phyloP scores from a whole-genome alignment of 37 sponge, comb jelly and placozoan genomes.

The Cliona cf. orientalis region DNA sequence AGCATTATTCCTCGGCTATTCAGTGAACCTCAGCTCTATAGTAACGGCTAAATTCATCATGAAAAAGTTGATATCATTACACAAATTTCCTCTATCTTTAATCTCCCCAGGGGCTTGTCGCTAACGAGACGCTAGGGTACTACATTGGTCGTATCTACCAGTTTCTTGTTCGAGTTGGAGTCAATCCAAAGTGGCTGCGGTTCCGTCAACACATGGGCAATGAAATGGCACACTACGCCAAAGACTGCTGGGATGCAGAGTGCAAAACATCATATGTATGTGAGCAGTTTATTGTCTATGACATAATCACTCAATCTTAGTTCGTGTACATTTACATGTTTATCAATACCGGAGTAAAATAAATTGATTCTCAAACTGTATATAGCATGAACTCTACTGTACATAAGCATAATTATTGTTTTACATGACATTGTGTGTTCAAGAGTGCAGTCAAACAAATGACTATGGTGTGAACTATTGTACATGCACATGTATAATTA shows the following conservation, averaged over 20 bases:
- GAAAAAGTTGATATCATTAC: too few relatives aligned
- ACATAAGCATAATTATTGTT: too few relatives aligned
- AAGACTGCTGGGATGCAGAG: constrained; percentile 99
- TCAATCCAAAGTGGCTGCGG: constrained; percentile 76
- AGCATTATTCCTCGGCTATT: too few relatives aligned
- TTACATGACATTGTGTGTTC: too few relatives aligned
- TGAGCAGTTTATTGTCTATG: neutral
- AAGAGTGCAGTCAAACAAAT: neutral
- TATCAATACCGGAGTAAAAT: too few relatives aligned
- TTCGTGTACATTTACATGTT: too few relatives aligned
- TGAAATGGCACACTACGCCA: constrained; percentile 99
- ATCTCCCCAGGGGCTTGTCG: constrained; percentile 67
- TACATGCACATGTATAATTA: neutral
- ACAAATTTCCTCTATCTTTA: constrained; percentile 13
- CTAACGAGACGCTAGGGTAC: constrained; percentile 90
- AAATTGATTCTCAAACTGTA: too few relatives aligned
- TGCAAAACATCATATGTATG: constrained; percentile 92
- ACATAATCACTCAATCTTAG: too few relatives aligned
- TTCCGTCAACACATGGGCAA: constrained; percentile 96
- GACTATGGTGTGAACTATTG: neutral
- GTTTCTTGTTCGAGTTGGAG: constrained; percentile 79
- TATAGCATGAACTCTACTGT: too few relatives aligned
- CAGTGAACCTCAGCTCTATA: too few relatives aligned
- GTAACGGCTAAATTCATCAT: too few relatives aligned
- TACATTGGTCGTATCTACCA: constrained; percentile 90